phyloP scores from a whole-genome alignment of 1,140 invertebrate genomes.

The Chlorops oryzae region DNA sequence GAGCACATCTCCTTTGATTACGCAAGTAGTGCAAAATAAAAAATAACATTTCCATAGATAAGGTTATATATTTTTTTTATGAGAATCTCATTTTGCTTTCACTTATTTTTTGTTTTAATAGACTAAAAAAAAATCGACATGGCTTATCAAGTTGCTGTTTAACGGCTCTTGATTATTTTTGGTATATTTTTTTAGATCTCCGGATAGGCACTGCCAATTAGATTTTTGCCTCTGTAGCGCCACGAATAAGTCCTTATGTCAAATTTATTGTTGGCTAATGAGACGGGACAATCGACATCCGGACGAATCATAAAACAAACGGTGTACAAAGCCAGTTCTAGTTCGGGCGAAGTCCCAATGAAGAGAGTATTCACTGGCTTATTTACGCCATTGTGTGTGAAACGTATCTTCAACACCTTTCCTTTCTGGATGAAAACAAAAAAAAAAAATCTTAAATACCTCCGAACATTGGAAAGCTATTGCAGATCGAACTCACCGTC shows the following conservation, averaged over 20 bases:
- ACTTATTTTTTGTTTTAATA: no score
- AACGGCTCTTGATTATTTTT: no score
- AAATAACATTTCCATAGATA: no score
- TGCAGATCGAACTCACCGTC: conserved; percentile 56
- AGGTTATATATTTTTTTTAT: no score
- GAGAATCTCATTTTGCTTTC: no score
- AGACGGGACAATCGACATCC: conserved; percentile 65
- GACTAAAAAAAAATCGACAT: no score
- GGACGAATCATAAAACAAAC: conserved; percentile 71
- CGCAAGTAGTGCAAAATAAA: no score
- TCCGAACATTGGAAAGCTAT: conserved; percentile 5
- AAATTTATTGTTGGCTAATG: conserved; percentile 62
- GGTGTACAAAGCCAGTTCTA: conserved; percentile 87
- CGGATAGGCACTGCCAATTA: conserved; percentile 74
- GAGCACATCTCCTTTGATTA: no score
- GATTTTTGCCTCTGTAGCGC: conserved; percentile 64
- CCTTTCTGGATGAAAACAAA: conserved; percentile 59
- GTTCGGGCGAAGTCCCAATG: conserved; percentile 85
- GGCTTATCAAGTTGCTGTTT: no score
- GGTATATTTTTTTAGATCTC: no score
- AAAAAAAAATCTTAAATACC: background rate
- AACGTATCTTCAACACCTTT: conserved; percentile 68
- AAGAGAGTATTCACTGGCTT: conserved; percentile 79
- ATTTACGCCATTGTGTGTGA: conserved; percentile 63
- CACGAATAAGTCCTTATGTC: conserved; percentile 68